These are phyloP conservation scores for Drosophila azteca DNA, from an alignment of 1,140 invertebrate species.

Conservation along the genomic window DNA sequence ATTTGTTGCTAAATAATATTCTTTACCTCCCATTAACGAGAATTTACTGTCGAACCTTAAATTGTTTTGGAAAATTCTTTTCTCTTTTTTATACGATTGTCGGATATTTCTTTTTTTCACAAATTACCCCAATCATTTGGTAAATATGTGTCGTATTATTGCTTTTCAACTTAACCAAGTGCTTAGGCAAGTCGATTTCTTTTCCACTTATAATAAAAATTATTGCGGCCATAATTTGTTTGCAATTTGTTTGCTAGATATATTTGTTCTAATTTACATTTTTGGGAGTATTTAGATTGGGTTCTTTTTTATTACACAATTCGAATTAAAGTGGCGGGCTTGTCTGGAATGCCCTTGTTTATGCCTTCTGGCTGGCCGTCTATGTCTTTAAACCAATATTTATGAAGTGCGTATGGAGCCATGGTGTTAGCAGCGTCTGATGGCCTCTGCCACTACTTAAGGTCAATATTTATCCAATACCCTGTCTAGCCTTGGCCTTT, in stretches of 20 bases:
- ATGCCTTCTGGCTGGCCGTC: not conserved
- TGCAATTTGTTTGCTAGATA: slow-evolving; percentile 42
- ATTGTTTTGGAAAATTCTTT: slow-evolving; percentile 8
- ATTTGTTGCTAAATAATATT: slow-evolving; percentile 2
- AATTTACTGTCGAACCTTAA: not conserved
- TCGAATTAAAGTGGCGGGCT: slow-evolving; percentile 40
- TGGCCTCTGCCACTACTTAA: not conserved
- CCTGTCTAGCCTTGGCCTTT: slow-evolving; percentile 11
- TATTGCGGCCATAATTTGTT: slow-evolving; percentile 23
- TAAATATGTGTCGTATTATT: slow-evolving; percentile 32
- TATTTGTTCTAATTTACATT: slow-evolving; percentile 40
- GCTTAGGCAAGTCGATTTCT: not conserved
- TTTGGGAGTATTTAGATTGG: slow-evolving; percentile 18
- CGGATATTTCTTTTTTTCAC: slow-evolving; percentile 1
- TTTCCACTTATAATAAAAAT: slow-evolving; percentile 5
- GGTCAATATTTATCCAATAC: slow-evolving; percentile 20
- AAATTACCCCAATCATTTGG: slow-evolving; percentile 55
- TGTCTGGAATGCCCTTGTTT: slow-evolving; percentile 16
- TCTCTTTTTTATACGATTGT: not conserved
- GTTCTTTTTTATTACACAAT: slow-evolving; percentile 30
- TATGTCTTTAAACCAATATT: slow-evolving; percentile 37
- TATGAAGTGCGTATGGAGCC: slow-evolving; percentile 19
- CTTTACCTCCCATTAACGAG: not conserved
- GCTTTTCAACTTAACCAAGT: not conserved
- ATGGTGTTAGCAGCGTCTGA: slow-evolving; percentile 14